phyloP scores from a whole-genome alignment of 2,797 vertebrate genomes.

The Crypturellus tataupa region DNA sequence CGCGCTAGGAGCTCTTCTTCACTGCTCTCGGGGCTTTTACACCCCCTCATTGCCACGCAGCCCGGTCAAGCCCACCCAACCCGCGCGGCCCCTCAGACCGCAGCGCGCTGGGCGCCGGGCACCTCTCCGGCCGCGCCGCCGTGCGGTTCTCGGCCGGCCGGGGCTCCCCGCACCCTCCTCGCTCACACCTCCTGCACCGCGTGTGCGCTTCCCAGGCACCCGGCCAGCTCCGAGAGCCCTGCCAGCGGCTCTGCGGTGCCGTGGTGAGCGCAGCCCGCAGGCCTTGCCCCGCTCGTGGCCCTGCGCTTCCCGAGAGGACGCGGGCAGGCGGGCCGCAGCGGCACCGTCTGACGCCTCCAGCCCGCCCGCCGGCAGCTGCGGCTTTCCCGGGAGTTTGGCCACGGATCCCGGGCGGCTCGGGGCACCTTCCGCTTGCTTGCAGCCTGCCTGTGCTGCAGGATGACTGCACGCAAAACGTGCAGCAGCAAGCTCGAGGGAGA shows the following conservation, averaged over 20 bases:
- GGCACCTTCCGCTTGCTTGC: background rate
- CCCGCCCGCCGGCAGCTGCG: background rate
- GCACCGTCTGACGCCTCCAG: background rate
- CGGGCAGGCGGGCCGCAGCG: background rate
- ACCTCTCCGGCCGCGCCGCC: background rate
- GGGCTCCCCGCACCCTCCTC: background rate
- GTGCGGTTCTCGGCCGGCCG: background rate
- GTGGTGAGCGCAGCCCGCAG: background rate
- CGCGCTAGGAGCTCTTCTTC: background rate
- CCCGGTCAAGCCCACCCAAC: background rate
- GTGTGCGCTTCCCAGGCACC: background rate
- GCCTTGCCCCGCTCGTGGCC: background rate
- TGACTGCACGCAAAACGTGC: background rate
- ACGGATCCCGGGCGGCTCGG: background rate
- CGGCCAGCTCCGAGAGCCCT: background rate
- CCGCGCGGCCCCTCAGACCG: background rate
- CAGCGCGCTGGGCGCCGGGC: background rate
- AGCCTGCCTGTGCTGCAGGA: background rate
- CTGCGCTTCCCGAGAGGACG: background rate
- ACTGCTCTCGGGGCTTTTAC: background rate
- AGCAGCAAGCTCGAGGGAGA: background rate
- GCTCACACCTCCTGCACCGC: background rate
- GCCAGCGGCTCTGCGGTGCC: background rate
- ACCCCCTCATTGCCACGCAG: background rate
- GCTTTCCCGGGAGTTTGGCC: background rate